phyloP scores from a whole-genome alignment of 2,113 vertebrate genomes.

The Anhinga rufa region DNA sequence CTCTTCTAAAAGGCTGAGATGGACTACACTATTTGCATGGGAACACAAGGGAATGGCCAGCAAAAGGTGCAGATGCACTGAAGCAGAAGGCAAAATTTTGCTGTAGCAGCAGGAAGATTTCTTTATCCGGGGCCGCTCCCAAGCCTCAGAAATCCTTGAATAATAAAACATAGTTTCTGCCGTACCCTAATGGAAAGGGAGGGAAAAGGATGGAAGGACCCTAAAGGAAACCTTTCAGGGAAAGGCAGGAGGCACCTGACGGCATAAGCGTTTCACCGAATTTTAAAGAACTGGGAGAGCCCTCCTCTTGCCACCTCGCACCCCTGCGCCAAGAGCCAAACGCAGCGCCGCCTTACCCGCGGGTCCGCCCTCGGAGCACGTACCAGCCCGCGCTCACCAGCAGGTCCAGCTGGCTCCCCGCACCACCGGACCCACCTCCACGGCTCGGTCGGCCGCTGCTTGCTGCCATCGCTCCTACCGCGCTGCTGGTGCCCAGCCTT shows the following conservation, averaged over 20 bases:
- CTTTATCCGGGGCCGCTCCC: not conserved
- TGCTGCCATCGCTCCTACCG: not conserved
- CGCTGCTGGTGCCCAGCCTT: not conserved
- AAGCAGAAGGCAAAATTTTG: not conserved
- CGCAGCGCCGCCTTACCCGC: accelerated
- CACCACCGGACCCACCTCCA: not conserved
- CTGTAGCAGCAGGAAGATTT: too few species aligned
- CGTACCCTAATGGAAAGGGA: not conserved
- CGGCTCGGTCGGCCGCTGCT: not conserved
- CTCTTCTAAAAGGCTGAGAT: not conserved
- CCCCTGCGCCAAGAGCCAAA: not conserved
- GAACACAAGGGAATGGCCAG: not conserved
- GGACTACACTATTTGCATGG: not conserved
- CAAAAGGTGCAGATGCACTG: not conserved
- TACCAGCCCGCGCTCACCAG: not conserved
- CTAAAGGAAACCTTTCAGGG: not conserved
- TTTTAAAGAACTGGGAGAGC: not conserved
- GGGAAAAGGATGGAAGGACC: not conserved
- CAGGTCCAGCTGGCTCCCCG: not conserved
- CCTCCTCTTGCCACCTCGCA: not conserved
- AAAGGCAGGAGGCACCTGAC: not conserved
- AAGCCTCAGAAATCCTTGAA: not conserved
- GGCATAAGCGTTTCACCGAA: not conserved
- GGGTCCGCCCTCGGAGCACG: not conserved
- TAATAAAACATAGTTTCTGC: not conserved